These are phyloP conservation scores for Saccopteryx leptura DNA, from an alignment of 2,113 vertebrate genomes.

Conservation along the genomic window DNA sequence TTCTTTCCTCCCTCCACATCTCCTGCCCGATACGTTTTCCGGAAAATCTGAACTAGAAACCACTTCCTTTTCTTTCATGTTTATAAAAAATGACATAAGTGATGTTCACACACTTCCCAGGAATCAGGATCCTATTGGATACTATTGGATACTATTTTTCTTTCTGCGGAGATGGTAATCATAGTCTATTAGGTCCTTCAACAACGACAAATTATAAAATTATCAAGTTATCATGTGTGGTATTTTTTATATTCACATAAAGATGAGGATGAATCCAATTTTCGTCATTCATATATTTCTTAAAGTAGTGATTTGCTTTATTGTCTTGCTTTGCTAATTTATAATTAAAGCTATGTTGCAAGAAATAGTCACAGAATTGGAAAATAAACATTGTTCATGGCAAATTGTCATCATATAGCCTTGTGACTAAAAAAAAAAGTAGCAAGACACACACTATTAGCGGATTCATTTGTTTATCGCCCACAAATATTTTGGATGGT, in stretches of 20 bases:
- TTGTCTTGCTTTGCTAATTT: conserved; percentile 32
- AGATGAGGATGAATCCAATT: neutral
- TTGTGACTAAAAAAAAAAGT: conserved; percentile 25
- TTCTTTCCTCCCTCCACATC: neutral
- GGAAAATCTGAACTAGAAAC: conserved; percentile 45
- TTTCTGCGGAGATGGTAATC: neutral
- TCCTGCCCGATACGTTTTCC: neutral
- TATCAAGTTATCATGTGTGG: neutral
- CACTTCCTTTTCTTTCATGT: neutral
- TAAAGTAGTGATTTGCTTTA: neutral
- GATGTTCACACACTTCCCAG: neutral
- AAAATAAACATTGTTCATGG: conserved; percentile 16
- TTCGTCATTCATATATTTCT: conserved; percentile 27
- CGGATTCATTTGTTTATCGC: conserved; percentile 52
- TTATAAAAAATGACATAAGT: conserved; percentile 24
- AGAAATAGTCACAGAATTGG: neutral
- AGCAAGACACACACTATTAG: neutral
- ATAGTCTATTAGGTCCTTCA: neutral
- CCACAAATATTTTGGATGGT: conserved; percentile 49
- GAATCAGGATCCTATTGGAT: neutral
- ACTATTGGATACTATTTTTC: neutral
- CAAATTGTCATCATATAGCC: conserved; percentile 20
- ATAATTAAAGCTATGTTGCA: neutral
- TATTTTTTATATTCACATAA: conserved; percentile 18
- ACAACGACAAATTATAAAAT: conserved; percentile 7